Percentiles rank a stretch among this genome's conserved stretches.
These are phyloP conservation scores for Sesia bembeciformis DNA, from an alignment of 2,888 invertebrate species.

Conservation along the genomic window DNA sequence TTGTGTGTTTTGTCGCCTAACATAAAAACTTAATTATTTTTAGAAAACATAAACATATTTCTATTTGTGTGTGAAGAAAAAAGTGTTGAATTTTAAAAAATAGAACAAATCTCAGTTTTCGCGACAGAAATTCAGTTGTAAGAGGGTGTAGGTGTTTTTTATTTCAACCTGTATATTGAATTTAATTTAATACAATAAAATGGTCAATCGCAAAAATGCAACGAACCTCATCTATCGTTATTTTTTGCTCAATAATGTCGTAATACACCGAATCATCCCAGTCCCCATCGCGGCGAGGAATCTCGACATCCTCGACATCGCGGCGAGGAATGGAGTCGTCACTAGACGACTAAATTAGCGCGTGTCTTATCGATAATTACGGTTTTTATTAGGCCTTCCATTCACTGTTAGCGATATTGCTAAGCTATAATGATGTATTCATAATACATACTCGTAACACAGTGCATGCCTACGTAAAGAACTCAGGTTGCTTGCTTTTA, in stretches of 20 bases:
- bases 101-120: no score
- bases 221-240: neutral
- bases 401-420: conserved; percentile 6
- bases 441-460: neutral
- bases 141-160: conserved; percentile 1
- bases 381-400: conserved; percentile 26
- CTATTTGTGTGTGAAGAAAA: no score
- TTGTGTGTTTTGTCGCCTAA: no score
- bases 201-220: neutral
- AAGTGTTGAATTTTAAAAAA: no score
- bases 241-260: neutral
- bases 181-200: conserved; percentile 1
- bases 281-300: neutral
- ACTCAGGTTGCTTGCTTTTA: no score
- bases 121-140: no score
- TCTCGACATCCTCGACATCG: neutral
- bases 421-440: neutral
- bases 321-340: neutral
- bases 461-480: no score
- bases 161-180: no score
- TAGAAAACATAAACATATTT: no score
- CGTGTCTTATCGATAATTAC: conserved; percentile 63
- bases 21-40: no score
- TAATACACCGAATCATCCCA: neutral
- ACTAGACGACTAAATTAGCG: conserved; percentile 50